phyloP scores from a whole-genome alignment of 2,113 vertebrate species.

The Silurus glanis region DNA sequence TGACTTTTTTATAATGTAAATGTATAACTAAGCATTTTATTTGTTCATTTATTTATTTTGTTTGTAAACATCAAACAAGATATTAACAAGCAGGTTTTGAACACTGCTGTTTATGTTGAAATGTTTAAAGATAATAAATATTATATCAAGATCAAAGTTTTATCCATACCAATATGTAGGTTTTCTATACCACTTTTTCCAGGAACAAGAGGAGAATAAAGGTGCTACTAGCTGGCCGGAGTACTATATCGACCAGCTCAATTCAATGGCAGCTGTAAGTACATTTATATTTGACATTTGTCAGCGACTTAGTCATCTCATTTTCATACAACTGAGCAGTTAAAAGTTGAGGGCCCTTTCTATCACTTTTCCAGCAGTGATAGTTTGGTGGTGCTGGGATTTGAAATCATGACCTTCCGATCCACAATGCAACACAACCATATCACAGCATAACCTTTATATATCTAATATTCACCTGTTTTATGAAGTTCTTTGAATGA shows the following conservation, averaged over 20 bases:
- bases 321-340: too few species aligned
- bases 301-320: too few species aligned
- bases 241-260: conserved; percentile 97
- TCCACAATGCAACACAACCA: too few species aligned
- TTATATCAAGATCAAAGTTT: background rate
- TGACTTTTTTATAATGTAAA: too few species aligned
- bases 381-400: too few species aligned
- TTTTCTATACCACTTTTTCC: conserved; percentile 46
- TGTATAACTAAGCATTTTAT: too few species aligned
- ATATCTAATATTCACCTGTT: background rate
- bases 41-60: too few species aligned
- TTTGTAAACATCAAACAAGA: background rate
- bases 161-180: background rate
- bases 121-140: background rate
- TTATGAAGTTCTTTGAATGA: background rate
- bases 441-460: background rate
- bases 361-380: too few species aligned
- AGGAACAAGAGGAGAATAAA: conserved; percentile 99
- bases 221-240: conserved; percentile 98
- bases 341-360: too few species aligned
- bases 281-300: conserved; percentile 4
- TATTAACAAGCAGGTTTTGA: too few species aligned
- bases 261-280: conserved; percentile 98
- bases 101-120: background rate
- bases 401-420: too few species aligned